These are phyloP conservation scores for Oceanodroma tethys DNA, from an alignment of 2,113 vertebrate genomes.

Conservation along the genomic window DNA sequence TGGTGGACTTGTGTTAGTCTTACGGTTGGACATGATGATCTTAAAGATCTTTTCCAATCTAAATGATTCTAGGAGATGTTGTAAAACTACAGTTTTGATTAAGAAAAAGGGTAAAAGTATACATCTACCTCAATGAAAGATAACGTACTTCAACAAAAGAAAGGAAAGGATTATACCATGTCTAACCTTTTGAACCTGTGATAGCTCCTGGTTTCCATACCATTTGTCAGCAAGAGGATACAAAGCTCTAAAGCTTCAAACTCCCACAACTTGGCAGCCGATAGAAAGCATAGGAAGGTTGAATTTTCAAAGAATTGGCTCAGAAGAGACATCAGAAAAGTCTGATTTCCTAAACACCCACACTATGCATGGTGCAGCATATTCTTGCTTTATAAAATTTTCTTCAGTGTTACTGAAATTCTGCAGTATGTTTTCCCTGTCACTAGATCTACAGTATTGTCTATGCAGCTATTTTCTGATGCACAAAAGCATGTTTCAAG, in stretches of 20 bases:
- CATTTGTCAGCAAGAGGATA: neutral
- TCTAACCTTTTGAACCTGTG: neutral
- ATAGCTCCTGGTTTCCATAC: neutral
- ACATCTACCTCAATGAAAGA: too few relatives aligned
- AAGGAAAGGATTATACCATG: too few relatives aligned
- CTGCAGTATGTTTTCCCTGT: neutral
- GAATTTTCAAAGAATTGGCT: neutral
- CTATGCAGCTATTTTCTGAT: neutral
- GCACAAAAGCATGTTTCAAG: neutral
- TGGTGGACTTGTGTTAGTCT: too few relatives aligned
- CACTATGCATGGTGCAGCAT: neutral
- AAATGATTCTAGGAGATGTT: too few relatives aligned
- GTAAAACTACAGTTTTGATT: too few relatives aligned
- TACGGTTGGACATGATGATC: too few relatives aligned
- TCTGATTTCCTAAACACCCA: neutral
- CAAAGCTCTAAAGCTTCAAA: neutral
- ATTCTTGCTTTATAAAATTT: neutral
- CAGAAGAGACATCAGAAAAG: neutral
- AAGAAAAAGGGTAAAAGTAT: too few relatives aligned
- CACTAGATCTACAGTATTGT: neutral
- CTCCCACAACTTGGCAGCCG: neutral
- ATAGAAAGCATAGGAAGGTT: neutral
- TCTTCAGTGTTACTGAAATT: neutral
- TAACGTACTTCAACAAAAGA: too few relatives aligned
- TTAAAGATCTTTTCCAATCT: too few relatives aligned